phyloP scores from a whole-genome alignment of 2,113 vertebrate species.

The Pogonocichla stellata region DNA sequence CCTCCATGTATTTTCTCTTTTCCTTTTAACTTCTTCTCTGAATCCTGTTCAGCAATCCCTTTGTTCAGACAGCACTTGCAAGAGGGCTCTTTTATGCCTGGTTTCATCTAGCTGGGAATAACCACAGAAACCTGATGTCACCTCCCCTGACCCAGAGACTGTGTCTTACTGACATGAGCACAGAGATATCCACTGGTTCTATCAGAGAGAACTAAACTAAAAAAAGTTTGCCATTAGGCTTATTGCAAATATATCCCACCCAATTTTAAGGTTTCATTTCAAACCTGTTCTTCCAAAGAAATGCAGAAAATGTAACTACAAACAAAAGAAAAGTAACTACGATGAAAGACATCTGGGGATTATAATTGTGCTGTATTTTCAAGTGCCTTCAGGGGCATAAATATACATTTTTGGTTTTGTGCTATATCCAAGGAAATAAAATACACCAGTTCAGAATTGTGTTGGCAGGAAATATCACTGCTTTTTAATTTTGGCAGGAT shows the following conservation, averaged over 20 bases:
- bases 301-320: neutral
- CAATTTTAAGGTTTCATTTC: neutral
- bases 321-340: neutral
- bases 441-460: neutral
- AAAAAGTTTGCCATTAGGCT: neutral
- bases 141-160: neutral
- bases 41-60: neutral
- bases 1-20: neutral
- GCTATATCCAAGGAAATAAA: neutral
- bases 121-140: neutral
- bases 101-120: neutral
- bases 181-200: neutral
- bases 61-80: neutral
- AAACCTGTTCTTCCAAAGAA: neutral
- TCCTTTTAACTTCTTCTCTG: neutral
- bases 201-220: neutral
- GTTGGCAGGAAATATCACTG: neutral
- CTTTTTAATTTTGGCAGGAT: conserved; percentile 11
- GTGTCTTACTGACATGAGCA: neutral
- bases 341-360: neutral
- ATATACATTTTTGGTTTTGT: neutral
- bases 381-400: neutral
- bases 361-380: neutral
- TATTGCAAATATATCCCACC: neutral
- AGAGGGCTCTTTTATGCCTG: neutral